Evolutionary conservation across 2,888 invertebrate species (phyloP).

Genomic region (Phyto melanocephala): DNA sequence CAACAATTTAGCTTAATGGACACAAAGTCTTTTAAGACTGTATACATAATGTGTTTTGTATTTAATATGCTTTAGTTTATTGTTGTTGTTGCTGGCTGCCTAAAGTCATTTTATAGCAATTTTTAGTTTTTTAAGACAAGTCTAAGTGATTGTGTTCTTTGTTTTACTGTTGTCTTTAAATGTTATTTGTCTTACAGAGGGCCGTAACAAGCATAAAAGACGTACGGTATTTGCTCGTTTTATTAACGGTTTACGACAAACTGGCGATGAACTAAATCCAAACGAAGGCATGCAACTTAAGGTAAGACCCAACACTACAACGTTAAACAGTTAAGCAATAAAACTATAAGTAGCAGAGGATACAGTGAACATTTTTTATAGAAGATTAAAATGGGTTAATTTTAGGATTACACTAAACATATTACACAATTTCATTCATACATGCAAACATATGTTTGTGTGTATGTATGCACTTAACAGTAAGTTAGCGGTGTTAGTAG

Average conservation of each 20-base stretch:
- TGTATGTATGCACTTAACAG: neutral
- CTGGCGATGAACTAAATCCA: constrained; percentile 77
- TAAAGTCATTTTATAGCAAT: neutral
- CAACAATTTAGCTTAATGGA: neutral
- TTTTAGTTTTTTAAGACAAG: constrained; percentile 33
- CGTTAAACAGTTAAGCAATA: neutral
- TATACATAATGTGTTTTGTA: neutral
- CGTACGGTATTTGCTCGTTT: constrained; percentile 78
- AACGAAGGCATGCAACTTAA: constrained; percentile 79
- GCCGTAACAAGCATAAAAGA: constrained; percentile 77
- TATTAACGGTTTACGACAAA: constrained; percentile 77
- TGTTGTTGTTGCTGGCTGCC: neutral
- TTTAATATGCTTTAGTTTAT: neutral
- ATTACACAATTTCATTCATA: neutral
- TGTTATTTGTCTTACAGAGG: constrained; percentile 71
- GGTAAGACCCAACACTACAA: constrained; percentile 71
- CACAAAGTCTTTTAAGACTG: neutral
- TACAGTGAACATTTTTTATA: constrained; percentile 1
- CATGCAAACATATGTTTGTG: too few relatives aligned
- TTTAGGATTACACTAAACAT: constrained; percentile 42
- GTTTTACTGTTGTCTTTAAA: constrained; percentile 33
- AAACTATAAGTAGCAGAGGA: neutral
- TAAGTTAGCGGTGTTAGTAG: neutral
- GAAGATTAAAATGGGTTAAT: constrained; percentile 53
- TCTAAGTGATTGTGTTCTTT: constrained; percentile 61